Conservation (phyloP, 2,888 invertebrate species). For the Pachydiplax longipennis region DNA sequence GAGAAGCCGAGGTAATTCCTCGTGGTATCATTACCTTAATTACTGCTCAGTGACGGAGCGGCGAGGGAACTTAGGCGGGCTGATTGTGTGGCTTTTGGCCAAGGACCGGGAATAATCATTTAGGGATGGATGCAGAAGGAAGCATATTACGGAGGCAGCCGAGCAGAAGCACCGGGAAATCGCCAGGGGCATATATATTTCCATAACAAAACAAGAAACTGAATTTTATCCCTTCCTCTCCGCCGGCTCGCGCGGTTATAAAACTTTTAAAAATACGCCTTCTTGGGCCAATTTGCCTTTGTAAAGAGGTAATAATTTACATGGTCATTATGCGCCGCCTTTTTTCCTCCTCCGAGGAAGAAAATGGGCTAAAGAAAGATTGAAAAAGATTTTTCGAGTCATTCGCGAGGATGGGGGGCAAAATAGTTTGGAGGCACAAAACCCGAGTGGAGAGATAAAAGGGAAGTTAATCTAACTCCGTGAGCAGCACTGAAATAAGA, state of each 20-base stretch:
- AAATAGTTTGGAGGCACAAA: too few species aligned
- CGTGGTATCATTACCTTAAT: slow-evolving; percentile 7
- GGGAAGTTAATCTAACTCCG: background rate
- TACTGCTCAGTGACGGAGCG: background rate
- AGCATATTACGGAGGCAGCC: background rate
- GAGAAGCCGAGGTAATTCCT: background rate
- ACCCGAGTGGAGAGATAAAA: background rate
- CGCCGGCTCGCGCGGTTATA: background rate
- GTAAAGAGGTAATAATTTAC: background rate
- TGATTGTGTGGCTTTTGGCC: background rate
- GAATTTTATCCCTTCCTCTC: background rate
- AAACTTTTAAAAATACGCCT: background rate
- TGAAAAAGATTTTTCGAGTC: background rate
- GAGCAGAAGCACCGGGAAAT: background rate
- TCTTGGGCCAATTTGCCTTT: background rate
- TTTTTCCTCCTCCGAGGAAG: background rate
- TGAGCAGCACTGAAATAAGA: background rate
- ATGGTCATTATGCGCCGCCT: background rate
- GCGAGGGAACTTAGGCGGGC: background rate
- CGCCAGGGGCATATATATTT: background rate
- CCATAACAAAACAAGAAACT: background rate
- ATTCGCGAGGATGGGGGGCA: too few species aligned
- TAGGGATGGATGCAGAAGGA: background rate
- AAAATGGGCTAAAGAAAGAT: background rate
- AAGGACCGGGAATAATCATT: background rate